Conservation (phyloP, 1,140 invertebrate genomes). For the Atta colombica region DNA sequence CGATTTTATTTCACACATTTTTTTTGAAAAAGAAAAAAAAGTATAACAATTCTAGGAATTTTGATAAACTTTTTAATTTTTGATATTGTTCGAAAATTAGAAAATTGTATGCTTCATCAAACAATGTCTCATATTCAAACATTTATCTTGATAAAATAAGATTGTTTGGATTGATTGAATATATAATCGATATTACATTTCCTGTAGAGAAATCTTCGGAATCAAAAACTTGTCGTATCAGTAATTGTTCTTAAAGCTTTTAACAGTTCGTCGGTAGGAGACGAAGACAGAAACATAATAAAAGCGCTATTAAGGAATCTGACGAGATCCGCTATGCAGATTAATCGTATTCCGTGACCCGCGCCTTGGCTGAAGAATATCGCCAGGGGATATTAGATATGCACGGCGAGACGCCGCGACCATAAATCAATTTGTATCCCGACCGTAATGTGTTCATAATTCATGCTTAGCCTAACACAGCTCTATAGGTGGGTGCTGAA, state of each 20-base stretch:
- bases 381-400: conserved; percentile 81
- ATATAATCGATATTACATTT: background rate
- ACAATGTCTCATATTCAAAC: background rate
- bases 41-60: background rate
- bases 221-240: conserved; percentile 6
- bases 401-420: conserved; percentile 77
- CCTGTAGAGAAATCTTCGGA: background rate
- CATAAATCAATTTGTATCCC: conserved; percentile 86
- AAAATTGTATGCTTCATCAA: background rate
- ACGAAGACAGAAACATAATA: conserved; percentile 65
- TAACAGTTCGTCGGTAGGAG: conserved; percentile 13
- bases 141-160: background rate
- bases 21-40: background rate
- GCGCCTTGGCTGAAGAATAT: conserved; percentile 77
- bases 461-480: conserved; percentile 83
- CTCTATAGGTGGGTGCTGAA: conserved; percentile 75
- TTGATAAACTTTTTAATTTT: background rate
- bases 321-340: conserved; percentile 77
- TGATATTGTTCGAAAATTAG: background rate
- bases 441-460: conserved; percentile 84
- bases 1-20: background rate
- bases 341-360: conserved; percentile 80
- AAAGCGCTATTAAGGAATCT: conserved; percentile 77
- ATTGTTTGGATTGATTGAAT: background rate
- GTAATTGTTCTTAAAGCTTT: conserved; percentile 29